phyloP scores from a whole-genome alignment of 2,888 invertebrate species.

The Aleiodes alternator region DNA sequence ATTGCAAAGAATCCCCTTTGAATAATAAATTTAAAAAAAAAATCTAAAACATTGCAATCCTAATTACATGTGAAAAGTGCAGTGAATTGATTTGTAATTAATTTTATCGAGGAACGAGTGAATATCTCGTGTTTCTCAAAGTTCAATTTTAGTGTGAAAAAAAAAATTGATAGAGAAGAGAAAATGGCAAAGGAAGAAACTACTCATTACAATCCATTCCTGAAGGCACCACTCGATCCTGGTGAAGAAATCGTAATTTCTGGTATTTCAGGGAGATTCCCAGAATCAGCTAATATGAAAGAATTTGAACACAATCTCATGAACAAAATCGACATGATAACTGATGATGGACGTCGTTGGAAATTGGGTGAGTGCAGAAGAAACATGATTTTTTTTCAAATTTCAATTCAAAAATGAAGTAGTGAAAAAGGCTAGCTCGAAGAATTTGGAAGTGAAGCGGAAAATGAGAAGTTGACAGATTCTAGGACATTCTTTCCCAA shows the following conservation, averaged over 20 bases:
- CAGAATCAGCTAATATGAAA: conserved; percentile 85
- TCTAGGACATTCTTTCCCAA: no score
- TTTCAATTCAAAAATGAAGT: neutral
- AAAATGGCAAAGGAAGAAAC: conserved; percentile 46
- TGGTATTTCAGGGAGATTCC: conserved; percentile 85
- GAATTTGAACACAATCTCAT: conserved; percentile 84
- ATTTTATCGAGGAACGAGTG: neutral
- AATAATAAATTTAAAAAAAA: neutral
- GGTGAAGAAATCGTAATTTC: conserved; percentile 83
- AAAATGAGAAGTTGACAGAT: no score
- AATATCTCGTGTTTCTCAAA: conserved; percentile 13
- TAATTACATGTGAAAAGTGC: conserved; percentile 26
- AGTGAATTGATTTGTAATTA: neutral
- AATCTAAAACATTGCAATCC: neutral
- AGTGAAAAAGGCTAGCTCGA: no score
- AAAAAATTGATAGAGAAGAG: neutral
- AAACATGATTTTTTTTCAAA: neutral
- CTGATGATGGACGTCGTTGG: conserved; percentile 75
- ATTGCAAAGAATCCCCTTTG: neutral
- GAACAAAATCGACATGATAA: conserved; percentile 85
- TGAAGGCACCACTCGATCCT: conserved; percentile 72
- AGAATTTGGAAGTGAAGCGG: no score
- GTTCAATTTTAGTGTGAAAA: neutral
- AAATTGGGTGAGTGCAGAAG: conserved; percentile 60
- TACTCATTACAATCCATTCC: conserved; percentile 65